Base-by-base conservation (phyloP, 2,113 vertebrate genomes). In the Muntiacus muntjak region DNA sequence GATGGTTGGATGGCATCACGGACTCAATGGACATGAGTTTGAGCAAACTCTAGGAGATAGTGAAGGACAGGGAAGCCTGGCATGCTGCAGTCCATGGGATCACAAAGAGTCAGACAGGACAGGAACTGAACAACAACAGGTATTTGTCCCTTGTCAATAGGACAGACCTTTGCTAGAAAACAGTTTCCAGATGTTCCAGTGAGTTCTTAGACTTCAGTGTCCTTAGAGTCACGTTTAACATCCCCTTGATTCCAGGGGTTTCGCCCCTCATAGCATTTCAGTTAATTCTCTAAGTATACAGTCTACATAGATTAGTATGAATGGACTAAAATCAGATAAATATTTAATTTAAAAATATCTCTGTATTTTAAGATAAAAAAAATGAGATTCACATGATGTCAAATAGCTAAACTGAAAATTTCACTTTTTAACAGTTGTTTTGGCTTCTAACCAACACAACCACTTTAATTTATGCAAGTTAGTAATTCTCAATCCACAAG, bases 381-480 rank as follows among this genome's bases (percentile, higher is more conserved):
- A 88, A 52, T 54, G 12, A 7, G 5, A 13, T 67, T 94, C 25
- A 57, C 5, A 78, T 45, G 23, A 26, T 93, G 16, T 93, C 78
- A 85, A 85, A 30, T 50, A 84, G 21, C 67, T n/a, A 23, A 54
- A 52, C 45, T 89, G 64, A 90, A 89, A 91, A 45, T n/a, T 94
- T 90, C 36, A 91, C 30, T 88, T 88, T 95, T 76, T 62, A 89
- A 62, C 50, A 52, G n/a, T 91, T 96, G 57, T 84, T 97, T 95
- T 94, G 50, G 64, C 67, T 96, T 95, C 67, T 95, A 86, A 89
- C 25, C 82, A 94, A 55, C 25, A 78, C 6, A 79, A 52, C 58
- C 67, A n/a, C 40, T 98, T 88, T 96, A 93, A 96, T 96, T 84
- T 94, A 57, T 54, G 40, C 64, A 92, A 67, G 33, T 43, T 82